phyloP scores from a whole-genome alignment of 1,140 invertebrate genomes.

The Mamestra configurata region DNA sequence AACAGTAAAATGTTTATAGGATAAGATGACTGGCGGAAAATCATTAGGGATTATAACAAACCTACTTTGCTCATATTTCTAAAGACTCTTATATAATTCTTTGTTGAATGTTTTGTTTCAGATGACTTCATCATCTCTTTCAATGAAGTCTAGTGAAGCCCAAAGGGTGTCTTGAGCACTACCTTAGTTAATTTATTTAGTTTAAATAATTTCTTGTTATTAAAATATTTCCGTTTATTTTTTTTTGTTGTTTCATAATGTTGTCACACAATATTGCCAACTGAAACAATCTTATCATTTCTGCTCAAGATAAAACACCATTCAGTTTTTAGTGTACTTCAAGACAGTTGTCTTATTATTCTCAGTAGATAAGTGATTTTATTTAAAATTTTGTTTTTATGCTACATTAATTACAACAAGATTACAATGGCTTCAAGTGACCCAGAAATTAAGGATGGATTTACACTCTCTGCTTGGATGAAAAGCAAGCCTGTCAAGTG shows the following conservation, averaged over 20 bases:
- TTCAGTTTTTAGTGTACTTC: conserved; percentile 56
- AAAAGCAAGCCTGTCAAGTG: conserved; percentile 80
- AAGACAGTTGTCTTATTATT: conserved; percentile 51
- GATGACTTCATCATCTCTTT: conserved; percentile 73
- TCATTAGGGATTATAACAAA: too few relatives aligned
- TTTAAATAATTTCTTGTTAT: conserved; percentile 54
- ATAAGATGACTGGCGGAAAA: too few relatives aligned
- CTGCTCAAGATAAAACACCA: conserved; percentile 82
- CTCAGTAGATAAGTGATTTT: conserved; percentile 39
- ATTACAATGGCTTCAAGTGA: conserved; percentile 80
- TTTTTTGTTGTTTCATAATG: conserved; percentile 57
- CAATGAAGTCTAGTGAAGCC: conserved; percentile 73
- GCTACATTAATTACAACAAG: conserved; percentile 3
- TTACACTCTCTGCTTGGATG: conserved; percentile 82
- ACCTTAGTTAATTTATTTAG: conserved; percentile 58
- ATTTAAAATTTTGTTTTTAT: conserved; percentile 23
- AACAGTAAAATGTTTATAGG: too few relatives aligned
- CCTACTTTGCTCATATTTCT: too few relatives aligned
- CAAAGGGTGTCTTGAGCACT: conserved; percentile 78
- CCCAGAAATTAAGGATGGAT: conserved; percentile 82
- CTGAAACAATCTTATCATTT: conserved; percentile 80
- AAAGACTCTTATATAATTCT: neutral
- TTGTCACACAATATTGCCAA: conserved; percentile 68
- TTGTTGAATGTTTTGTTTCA: conserved; percentile 69
- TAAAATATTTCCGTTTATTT: conserved; percentile 51